These are phyloP conservation scores for Macquaria ambigua DNA, from an alignment of 2,113 vertebrate genomes.

Conservation along the genomic window DNA sequence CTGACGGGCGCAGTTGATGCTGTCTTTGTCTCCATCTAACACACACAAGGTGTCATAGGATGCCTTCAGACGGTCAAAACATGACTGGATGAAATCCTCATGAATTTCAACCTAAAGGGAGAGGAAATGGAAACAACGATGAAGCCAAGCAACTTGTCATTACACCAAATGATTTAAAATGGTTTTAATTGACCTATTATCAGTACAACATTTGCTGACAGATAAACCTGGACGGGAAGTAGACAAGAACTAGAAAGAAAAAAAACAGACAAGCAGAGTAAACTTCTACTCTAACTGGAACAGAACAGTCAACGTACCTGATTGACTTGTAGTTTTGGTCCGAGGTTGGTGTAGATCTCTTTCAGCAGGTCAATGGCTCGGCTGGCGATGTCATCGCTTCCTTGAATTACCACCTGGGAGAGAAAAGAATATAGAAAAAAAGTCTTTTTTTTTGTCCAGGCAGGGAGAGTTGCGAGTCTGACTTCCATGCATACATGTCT, in stretches of 20 bases:
- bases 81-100: conserved; percentile 99
- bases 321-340: conserved; percentile 98
- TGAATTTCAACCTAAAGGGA: conserved; percentile 95
- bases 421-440: conserved; percentile 2
- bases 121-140: background rate
- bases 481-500: background rate
- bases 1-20: conserved; percentile 98
- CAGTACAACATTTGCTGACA: background rate
- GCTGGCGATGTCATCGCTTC: conserved; percentile 97
- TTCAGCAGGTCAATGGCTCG: conserved; percentile 99
- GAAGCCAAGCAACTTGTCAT: background rate
- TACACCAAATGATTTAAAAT: background rate
- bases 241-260: background rate
- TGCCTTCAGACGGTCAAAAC: conserved; percentile 98
- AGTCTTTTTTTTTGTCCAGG: background rate
- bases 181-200: background rate
- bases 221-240: background rate
- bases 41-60: conserved; percentile 98
- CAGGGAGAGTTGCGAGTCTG: too few relatives aligned
- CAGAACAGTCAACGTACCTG: conserved; percentile 88
- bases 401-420: conserved; percentile 97
- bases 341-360: conserved; percentile 99
- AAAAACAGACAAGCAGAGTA: background rate
- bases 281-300: background rate
- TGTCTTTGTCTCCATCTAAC: conserved; percentile 98